phyloP scores from a whole-genome alignment of 2,797 vertebrate genomes.

The Lepilemur septentrionalis region DNA sequence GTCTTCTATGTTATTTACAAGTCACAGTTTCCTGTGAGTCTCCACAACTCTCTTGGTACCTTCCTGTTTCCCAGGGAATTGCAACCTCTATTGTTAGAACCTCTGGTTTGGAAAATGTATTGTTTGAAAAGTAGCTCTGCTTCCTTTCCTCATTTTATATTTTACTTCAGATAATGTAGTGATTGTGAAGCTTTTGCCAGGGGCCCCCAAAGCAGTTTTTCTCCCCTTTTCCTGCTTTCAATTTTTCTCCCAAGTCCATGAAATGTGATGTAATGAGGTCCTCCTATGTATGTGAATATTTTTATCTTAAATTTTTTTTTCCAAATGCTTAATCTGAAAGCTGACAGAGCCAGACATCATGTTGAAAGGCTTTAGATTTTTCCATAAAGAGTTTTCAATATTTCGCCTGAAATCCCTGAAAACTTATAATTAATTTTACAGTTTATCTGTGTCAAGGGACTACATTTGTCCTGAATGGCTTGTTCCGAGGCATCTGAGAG shows the following conservation, averaged over 20 bases:
- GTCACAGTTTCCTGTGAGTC: background rate
- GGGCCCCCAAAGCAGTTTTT: slow-evolving; percentile 39
- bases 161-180: slow-evolving; percentile 15
- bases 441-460: slow-evolving; percentile 34
- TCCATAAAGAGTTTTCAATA: slow-evolving; percentile 13
- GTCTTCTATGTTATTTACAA: background rate
- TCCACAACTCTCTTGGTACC: background rate
- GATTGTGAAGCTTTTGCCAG: slow-evolving; percentile 42
- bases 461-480: background rate
- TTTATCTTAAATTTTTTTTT: slow-evolving; percentile 41
- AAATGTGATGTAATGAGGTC: slow-evolving; percentile 54
- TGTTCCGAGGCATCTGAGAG: background rate
- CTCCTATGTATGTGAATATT: slow-evolving; percentile 55
- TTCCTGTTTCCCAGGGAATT: background rate
- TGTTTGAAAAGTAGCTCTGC: background rate
- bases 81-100: background rate
- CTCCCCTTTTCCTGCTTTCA: slow-evolving; percentile 23
- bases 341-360: slow-evolving; percentile 44
- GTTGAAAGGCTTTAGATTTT: slow-evolving; percentile 52
- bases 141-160: slow-evolving; percentile 12
- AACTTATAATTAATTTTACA: slow-evolving; percentile 61
- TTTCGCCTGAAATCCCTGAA: slow-evolving; percentile 57
- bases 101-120: background rate
- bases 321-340: slow-evolving; percentile 53
- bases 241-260: background rate